A percentile compares a stretch with the other conserved stretches of the same genome.
Conservation (phyloP, 2,113 vertebrate genomes). For the Plecotus auritus region DNA sequence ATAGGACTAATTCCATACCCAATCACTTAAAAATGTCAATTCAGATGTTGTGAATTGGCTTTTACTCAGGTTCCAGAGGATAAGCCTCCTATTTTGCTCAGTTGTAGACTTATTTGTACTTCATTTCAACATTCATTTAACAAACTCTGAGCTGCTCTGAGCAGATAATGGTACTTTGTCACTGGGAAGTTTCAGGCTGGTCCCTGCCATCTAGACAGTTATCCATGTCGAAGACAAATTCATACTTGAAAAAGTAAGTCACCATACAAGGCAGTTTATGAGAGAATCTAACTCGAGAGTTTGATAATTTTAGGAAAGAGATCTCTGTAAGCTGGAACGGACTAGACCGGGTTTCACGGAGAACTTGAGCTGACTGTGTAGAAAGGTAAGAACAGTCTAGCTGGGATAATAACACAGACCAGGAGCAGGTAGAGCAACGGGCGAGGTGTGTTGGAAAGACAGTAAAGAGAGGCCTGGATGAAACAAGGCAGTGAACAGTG, state of each 20-base stretch:
- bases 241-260: not conserved
- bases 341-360: not conserved
- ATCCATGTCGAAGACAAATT: constrained; percentile 17
- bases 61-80: not conserved
- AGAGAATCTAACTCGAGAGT: not conserved
- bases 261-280: not conserved
- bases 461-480: not conserved
- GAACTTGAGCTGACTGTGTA: not conserved
- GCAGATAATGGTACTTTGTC: not conserved
- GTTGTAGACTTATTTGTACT: not conserved
- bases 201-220: not conserved
- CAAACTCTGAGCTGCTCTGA: not conserved
- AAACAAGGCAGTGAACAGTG: not conserved
- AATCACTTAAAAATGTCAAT: constrained; percentile 9
- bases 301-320: not conserved
- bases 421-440: not conserved
- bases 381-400: not conserved
- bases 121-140: not conserved
- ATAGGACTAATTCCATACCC: constrained; percentile 22
- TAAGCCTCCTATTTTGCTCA: not conserved
- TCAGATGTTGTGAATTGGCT: constrained; percentile 43
- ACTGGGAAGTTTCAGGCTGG: not conserved
- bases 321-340: not conserved
- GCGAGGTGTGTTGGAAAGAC: not conserved
- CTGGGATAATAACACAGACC: not conserved